Evolutionary conservation across 2,888 invertebrate genomes (phyloP), one percentile per base, ranked within the genome.

Genomic region (Tinea pellionella): DNA sequence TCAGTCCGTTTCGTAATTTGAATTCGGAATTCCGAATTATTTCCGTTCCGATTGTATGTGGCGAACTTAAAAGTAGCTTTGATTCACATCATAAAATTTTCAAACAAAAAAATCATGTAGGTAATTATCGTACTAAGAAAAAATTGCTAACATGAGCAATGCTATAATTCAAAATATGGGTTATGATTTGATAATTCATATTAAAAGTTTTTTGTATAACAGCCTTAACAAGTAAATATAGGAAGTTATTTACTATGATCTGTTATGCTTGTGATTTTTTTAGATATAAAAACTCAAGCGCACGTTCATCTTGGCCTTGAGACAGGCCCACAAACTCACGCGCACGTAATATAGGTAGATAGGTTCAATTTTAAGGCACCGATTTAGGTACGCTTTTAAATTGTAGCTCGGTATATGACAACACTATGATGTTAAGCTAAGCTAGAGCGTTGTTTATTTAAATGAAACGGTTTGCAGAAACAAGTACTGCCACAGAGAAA

Each of bases 271-370:
- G 18, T 18, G 41, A 19, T 19, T 58, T 37, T 58, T 59, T 18
- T n/a, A n/a, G 13, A 59, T 64, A 63, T 63, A 71, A 73, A 76
- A 73, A 75, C 68, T 73, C 57, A 69, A 65, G 69, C 71, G 75
- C 75, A 76, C 76, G 77, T 72, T 66, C 65, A 60, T 61, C 43
- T 65, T 71, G 73, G 68, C 80, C 80, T 78, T 80, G 77, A 71
- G 74, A 71, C 73, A 66, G 73, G 72, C 72, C 72, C 72, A 71
- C 73, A 63, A 62, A 62, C 63, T 63, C 62, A 62, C 61, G 15
- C 30, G 13, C n/a, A 57, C 57, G 57, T 32, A 19, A 55, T 55
- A 55, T 55, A 55, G 55, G 57, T 57, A 57, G 32, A n/a, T 32
- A 15, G 15, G 13, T 53, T 24, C 3, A 9, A 13, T 47, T 30